Evolutionary conservation across 2,888 invertebrate species (phyloP), one percentile per base, ranked within the genome.

Genomic region (Luffia ferchaultella): DNA sequence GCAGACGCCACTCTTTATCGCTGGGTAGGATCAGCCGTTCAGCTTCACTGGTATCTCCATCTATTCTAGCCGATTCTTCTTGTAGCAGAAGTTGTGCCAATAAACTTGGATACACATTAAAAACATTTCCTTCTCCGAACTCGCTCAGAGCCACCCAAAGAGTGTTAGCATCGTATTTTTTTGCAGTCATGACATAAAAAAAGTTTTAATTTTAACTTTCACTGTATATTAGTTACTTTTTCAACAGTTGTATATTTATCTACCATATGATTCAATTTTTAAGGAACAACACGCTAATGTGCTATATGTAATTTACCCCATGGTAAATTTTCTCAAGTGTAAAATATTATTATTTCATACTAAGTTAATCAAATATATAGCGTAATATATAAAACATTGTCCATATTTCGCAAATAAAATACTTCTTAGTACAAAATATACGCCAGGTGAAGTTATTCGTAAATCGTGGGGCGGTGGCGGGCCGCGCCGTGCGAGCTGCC

Each of bases 1-100:
- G 86, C 42, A 88, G 82, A 52, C 89, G 77, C 87, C 89, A 92
- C 40, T 87, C 87, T 57, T 85, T 86, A 61, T 91, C 89, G 60
- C 91, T 91, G 9, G 91, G 91, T 42, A 91, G 74, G 41, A 89
- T 80, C 52, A 91, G 76, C 43, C 83, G 82, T 54, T 87, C 87
- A 12, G 83, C 73, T 55, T 85, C 85, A 30, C 66, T 73, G 15
- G 69, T 75, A 55, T 83, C 78, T 0, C 77, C 73, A 18, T 73
- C 75, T 51, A 73, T 70, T 47, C 77, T 65, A 1, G 79, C 77
- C 16, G 79, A 79, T 42, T 78, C 77, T 45, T 78, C 76, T 60
- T 86, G 76, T 1, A 83, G 64, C 46, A 91, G 72, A 56, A 91
- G 69, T 52, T 88, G 83, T 1, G 87, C 86, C 67, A 92, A 78